A percentile compares a stretch with the other conserved stretches of the same genome.
These are phyloP conservation scores for Parauchenoglanis punctatus DNA, from an alignment of 2,797 vertebrate genomes.

Conservation along the genomic window DNA sequence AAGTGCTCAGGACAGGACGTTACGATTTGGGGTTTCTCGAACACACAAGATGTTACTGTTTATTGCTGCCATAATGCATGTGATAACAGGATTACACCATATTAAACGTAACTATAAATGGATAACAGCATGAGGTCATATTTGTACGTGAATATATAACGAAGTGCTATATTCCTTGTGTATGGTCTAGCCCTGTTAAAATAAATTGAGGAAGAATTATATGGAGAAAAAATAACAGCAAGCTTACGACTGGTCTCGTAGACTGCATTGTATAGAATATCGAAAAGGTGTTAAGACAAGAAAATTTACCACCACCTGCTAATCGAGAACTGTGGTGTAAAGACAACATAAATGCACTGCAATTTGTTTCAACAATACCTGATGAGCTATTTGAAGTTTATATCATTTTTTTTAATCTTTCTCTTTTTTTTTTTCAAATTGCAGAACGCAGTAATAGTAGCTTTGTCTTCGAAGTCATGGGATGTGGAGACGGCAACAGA, in stretches of 20 bases:
- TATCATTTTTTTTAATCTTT: not conserved
- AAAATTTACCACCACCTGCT: not conserved
- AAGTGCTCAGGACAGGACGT: no score
- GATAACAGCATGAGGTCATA: no score
- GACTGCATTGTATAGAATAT: no score
- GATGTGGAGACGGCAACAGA: slow-evolving; percentile 98
- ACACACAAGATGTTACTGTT: no score
- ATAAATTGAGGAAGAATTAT: not conserved
- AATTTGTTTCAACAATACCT: not conserved
- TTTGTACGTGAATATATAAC: no score
- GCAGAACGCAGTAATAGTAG: slow-evolving; percentile 99
- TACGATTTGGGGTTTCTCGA: no score
- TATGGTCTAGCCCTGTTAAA: not conserved
- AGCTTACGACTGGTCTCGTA: no score
- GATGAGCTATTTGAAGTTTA: not conserved
- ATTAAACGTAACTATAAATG: no score
- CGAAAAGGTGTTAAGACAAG: not conserved
- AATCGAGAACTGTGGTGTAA: not conserved
- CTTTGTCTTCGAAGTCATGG: slow-evolving; percentile 99
- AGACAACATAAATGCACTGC: not conserved
- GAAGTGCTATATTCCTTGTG: not conserved
- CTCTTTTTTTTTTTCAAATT: slow-evolving; percentile 22
- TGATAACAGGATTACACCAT: no score
- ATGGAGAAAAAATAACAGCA: not conserved
- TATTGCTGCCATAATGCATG: no score